A percentile compares a stretch with the other conserved stretches of the same genome.
These are phyloP conservation scores for Colius striatus DNA, from an alignment of 2,113 vertebrate species.

Conservation along the genomic window DNA sequence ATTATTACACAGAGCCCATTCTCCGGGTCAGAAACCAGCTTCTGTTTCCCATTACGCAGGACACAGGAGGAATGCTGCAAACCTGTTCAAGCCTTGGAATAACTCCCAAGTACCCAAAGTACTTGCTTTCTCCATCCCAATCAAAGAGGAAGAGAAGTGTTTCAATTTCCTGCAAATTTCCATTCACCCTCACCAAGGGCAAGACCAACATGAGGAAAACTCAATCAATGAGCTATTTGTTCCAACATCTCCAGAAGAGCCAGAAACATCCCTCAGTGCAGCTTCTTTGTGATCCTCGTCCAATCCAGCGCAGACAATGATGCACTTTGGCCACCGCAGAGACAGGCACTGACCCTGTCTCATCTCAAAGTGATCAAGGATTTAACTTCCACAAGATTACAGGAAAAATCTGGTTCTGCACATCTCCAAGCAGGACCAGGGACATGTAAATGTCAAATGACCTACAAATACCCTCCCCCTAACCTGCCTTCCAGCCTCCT, in stretches of 20 bases:
- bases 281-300: neutral
- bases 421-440: neutral
- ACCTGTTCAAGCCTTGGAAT: neutral
- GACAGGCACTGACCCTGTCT: neutral
- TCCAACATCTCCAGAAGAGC: neutral
- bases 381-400: neutral
- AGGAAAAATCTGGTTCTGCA: neutral
- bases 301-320: neutral
- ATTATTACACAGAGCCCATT: neutral
- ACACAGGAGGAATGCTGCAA: neutral
- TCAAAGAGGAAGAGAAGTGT: neutral
- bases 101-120: neutral
- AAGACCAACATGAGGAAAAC: neutral
- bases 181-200: accelerated
- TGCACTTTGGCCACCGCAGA: neutral
- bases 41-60: accelerated
- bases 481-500: neutral
- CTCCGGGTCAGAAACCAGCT: neutral
- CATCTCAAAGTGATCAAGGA: neutral
- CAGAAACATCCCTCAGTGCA: neutral
- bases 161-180: neutral
- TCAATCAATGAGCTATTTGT: neutral
- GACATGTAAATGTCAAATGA: neutral
- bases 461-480: neutral
- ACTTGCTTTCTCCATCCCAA: neutral